phyloP scores from a whole-genome alignment of 2,797 vertebrate species.

The Pipistrellus nathusii region DNA sequence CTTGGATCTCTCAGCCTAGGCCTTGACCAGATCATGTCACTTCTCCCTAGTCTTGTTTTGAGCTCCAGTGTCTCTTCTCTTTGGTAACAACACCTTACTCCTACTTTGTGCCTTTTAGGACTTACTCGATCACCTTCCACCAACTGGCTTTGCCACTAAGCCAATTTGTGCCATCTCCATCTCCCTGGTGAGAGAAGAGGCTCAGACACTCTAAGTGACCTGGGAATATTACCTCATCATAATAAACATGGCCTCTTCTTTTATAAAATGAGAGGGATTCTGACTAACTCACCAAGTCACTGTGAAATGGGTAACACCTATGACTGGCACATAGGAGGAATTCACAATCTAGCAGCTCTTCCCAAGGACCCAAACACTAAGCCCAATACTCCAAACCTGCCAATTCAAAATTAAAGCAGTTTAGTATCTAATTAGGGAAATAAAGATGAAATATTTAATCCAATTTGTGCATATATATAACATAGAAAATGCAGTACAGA shows the following conservation, averaged over 20 bases:
- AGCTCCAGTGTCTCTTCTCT: not conserved
- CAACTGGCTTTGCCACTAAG: not conserved
- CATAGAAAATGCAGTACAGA: not conserved
- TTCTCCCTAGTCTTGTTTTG: not conserved
- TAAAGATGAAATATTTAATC: not conserved
- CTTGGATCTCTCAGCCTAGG: not conserved
- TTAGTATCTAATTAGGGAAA: not conserved
- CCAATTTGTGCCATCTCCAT: not conserved
- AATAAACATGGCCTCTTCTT: not conserved
- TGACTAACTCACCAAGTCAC: not conserved
- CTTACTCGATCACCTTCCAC: accelerated
- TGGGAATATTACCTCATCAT: not conserved
- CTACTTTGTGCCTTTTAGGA: not conserved
- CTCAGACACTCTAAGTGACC: not conserved
- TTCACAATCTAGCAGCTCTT: not conserved
- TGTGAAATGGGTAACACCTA: not conserved
- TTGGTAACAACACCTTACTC: not conserved
- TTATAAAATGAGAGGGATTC: not conserved
- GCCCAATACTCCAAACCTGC: not conserved
- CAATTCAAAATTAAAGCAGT: not conserved
- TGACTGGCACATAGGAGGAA: not conserved
- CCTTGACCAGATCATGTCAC: not conserved
- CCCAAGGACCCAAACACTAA: not conserved
- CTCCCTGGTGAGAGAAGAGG: not conserved
- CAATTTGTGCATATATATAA: not conserved